These are phyloP conservation scores for Dicyrtoma fusca DNA, from an alignment of 2,888 invertebrate species.

Conservation along the genomic window DNA sequence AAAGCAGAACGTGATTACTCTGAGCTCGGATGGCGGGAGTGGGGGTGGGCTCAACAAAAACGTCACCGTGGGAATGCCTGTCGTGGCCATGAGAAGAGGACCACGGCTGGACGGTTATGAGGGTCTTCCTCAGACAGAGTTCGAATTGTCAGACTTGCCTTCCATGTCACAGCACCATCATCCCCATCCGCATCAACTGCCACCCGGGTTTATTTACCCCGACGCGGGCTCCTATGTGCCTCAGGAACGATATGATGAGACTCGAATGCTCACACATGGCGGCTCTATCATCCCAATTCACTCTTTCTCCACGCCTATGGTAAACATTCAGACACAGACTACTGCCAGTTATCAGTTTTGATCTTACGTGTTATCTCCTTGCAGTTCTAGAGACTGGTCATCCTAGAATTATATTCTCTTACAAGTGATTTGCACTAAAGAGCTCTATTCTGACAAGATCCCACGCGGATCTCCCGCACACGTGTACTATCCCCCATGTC, in stretches of 20 bases:
- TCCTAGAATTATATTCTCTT: slow-evolving; percentile 21
- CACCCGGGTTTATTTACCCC: slow-evolving; percentile 27
- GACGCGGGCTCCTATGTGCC: slow-evolving; percentile 41
- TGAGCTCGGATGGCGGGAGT: slow-evolving; percentile 35
- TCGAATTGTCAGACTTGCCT: slow-evolving; percentile 61
- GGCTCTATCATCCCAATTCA: slow-evolving; percentile 35
- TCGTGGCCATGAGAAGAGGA: slow-evolving; percentile 31
- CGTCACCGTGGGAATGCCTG: slow-evolving; percentile 29
- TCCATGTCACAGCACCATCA: slow-evolving; percentile 37
- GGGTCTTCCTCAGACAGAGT: slow-evolving; percentile 67
- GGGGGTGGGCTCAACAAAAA: slow-evolving; percentile 12
- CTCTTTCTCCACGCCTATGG: slow-evolving; percentile 38
- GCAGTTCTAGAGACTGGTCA: slow-evolving; percentile 13
- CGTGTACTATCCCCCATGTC: not conserved
- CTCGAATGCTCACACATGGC: slow-evolving; percentile 31
- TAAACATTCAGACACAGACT: slow-evolving; percentile 41
- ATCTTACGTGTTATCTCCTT: slow-evolving; percentile 21
- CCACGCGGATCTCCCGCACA: not conserved
- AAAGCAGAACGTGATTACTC: slow-evolving; percentile 40
- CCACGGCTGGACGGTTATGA: slow-evolving; percentile 62
- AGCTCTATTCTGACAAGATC: not conserved
- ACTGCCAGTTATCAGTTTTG: slow-evolving; percentile 40
- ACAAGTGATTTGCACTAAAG: slow-evolving; percentile 21
- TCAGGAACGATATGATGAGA: slow-evolving; percentile 36
- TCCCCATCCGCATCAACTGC: slow-evolving; percentile 28